A percentile compares a stretch with the other conserved stretches of the same genome.
Evolutionary conservation across 1,140 invertebrate genomes (phyloP).

Genomic region (Laupala kohalensis): DNA sequence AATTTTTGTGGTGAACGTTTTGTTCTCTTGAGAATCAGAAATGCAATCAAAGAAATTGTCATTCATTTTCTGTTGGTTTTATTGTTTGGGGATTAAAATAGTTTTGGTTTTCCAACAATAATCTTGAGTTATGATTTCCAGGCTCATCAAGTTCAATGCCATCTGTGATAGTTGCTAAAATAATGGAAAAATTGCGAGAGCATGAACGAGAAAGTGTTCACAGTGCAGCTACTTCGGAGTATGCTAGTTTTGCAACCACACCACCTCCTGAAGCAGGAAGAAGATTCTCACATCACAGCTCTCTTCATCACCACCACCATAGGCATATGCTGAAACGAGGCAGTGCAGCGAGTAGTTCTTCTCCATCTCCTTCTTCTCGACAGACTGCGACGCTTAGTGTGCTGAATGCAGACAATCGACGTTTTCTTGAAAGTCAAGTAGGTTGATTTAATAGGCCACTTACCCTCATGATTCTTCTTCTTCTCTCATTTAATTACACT

Average conservation of each 20-base stretch:
- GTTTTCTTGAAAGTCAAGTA: conserved; percentile 34
- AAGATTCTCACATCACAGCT: background rate
- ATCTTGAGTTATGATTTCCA: too few species aligned
- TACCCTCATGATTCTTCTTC: too few species aligned
- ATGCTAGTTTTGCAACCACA: background rate
- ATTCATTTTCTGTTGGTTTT: too few species aligned
- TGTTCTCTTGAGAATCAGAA: too few species aligned
- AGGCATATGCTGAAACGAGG: background rate
- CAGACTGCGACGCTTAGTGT: conserved; percentile 22
- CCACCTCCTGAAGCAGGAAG: background rate
- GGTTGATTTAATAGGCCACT: conserved; percentile 23
- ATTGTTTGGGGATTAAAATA: too few species aligned
- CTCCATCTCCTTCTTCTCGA: background rate
- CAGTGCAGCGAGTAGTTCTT: background rate
- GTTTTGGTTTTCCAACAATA: too few species aligned
- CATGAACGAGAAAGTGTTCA: conserved; percentile 28
- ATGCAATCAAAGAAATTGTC: too few species aligned
- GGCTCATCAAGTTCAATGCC: conserved; percentile 37
- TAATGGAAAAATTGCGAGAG: conserved; percentile 40
- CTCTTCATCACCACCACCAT: background rate
- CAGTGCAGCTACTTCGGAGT: conserved; percentile 4
- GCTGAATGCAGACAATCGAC: conserved; percentile 37
- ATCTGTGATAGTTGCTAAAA: conserved; percentile 42
- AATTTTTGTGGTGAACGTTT: too few species aligned
- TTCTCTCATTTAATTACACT: too few species aligned